Percentiles rank a stretch among this genome's conserved stretches.
Evolutionary conservation across 2,797 vertebrate genomes (phyloP).

Genomic region (Phataginus tricuspis): DNA sequence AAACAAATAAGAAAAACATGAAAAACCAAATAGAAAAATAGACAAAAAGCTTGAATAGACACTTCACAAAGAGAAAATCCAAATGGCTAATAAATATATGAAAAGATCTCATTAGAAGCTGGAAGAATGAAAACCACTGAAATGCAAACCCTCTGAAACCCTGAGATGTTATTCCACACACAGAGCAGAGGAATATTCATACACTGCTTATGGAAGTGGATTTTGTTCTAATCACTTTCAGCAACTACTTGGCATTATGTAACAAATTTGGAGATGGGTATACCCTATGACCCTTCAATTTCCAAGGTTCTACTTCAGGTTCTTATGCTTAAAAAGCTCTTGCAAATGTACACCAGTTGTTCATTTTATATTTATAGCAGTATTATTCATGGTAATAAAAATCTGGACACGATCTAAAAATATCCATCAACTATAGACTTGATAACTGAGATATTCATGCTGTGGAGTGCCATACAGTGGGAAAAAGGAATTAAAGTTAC

Average conservation of each 20-base stretch:
- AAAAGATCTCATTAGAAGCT: constrained; percentile 31
- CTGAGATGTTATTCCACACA: neutral
- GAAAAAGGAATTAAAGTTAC: neutral
- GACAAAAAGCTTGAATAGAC: neutral
- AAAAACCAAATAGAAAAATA: neutral
- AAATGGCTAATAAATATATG: neutral
- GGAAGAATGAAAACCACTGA: neutral
- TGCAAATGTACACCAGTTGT: neutral
- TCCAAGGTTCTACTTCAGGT: neutral
- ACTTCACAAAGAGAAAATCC: constrained; percentile 31
- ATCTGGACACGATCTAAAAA: neutral
- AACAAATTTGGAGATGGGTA: neutral
- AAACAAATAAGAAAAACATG: constrained; percentile 24
- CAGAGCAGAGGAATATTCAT: neutral
- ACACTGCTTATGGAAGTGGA: neutral
- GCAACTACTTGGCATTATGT: neutral
- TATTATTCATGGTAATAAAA: neutral
- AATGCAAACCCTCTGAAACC: neutral
- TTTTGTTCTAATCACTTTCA: neutral
- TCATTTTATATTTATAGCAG: neutral
- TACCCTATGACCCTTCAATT: neutral
- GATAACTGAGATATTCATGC: neutral
- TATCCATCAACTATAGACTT: neutral
- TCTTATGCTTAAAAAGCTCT: neutral
- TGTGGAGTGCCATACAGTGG: neutral